A percentile compares a stretch with the other conserved stretches of the same genome.
Evolutionary conservation across 2,113 vertebrate species (phyloP).

Genomic region (Crotalus helleri): DNA sequence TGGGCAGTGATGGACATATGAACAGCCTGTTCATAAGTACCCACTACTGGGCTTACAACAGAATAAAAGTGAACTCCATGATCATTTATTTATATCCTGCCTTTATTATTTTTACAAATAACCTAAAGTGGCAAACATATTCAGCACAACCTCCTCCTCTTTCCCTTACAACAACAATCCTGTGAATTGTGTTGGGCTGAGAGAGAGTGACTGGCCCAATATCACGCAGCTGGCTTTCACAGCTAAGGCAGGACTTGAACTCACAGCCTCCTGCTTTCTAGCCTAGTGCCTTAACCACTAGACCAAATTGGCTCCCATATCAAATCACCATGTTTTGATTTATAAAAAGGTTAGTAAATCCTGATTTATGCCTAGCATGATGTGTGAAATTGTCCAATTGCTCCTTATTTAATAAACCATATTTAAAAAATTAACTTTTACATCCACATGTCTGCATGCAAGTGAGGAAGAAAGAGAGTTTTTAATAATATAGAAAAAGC

Average conservation of each 20-base stretch:
- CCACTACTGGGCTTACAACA: background rate
- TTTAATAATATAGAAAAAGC: background rate
- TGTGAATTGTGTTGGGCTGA: too few species aligned
- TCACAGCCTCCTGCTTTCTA: too few species aligned
- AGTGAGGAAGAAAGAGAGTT: background rate
- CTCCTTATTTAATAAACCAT: background rate
- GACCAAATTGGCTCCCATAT: background rate
- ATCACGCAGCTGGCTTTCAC: too few species aligned
- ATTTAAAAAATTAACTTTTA: background rate
- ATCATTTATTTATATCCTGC: too few species aligned
- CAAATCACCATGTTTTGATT: background rate
- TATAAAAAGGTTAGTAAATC: background rate
- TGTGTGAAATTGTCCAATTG: background rate
- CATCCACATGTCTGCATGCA: background rate
- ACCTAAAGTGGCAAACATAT: too few species aligned
- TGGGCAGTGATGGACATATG: background rate
- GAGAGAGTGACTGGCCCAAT: too few species aligned
- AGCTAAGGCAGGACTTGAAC: too few species aligned
- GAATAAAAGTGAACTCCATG: background rate
- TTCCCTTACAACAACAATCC: too few species aligned
- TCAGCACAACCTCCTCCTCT: too few species aligned
- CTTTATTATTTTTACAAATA: too few species aligned
- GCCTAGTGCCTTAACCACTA: background rate
- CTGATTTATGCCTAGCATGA: background rate
- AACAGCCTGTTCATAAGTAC: background rate